A percentile compares a stretch with the other conserved stretches of the same genome.
These are phyloP conservation scores for Xestobium rufovillosum DNA, from an alignment of 2,888 invertebrate species.

Conservation along the genomic window DNA sequence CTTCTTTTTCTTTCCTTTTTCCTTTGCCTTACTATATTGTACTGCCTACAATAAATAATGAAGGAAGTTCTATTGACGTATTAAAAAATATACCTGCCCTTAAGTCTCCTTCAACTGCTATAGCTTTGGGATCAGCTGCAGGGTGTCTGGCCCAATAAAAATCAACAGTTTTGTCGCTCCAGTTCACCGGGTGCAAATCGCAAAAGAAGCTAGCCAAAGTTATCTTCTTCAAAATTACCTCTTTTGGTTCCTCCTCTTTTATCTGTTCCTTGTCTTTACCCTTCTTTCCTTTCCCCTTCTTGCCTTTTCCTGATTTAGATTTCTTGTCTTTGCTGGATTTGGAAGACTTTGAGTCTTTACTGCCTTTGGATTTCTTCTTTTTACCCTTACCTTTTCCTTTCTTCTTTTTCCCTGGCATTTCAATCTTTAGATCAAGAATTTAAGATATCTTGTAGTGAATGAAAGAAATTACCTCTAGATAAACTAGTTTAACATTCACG, in stretches of 20 bases:
- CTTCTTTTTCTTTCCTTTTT: constrained; percentile 13
- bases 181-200: constrained; percentile 43
- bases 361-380: constrained; percentile 15
- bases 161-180: constrained; percentile 49
- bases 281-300: constrained; percentile 18
- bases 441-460: too few species aligned
- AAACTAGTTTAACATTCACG: constrained; percentile 47
- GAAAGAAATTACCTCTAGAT: constrained; percentile 42
- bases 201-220: constrained; percentile 47
- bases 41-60: too few species aligned
- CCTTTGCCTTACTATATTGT: neutral
- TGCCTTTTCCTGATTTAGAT: constrained; percentile 14
- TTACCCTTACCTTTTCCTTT: constrained; percentile 11
- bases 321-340: constrained; percentile 20
- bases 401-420: constrained; percentile 34
- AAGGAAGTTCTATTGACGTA: too few species aligned
- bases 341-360: constrained; percentile 13
- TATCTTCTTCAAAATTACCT: constrained; percentile 32
- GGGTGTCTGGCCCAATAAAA: constrained; percentile 51
- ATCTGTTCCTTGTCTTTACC: constrained; percentile 10
- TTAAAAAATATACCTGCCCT: constrained; percentile 26
- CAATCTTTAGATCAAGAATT: constrained; percentile 49
- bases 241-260: constrained; percentile 24
- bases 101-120: constrained; percentile 36
- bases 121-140: constrained; percentile 26